A percentile compares a stretch with the other conserved stretches of the same genome.
Evolutionary conservation across 92 coral and sea anemone species (phyloP).

Genomic region (Chrysogorgia sp.): DNA sequence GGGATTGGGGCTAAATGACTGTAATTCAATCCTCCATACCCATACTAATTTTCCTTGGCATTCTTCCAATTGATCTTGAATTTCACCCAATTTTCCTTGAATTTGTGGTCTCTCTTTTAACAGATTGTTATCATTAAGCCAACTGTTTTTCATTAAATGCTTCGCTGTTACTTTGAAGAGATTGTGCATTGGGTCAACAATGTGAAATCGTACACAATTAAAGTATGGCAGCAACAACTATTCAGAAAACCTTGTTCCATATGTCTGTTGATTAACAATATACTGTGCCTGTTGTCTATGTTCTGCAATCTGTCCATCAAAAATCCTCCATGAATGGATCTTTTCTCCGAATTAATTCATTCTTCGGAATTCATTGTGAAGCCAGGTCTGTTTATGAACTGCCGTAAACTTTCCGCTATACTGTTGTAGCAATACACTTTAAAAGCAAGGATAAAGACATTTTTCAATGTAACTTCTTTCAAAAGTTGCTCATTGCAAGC

Average conservation of each 20-base stretch:
- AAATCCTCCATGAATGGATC: too few relatives aligned
- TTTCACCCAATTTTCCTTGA: constrained; percentile 57
- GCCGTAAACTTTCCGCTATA: too few relatives aligned
- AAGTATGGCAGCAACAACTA: constrained; percentile 60
- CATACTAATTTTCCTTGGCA: constrained; percentile 72
- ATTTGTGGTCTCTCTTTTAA: constrained; percentile 39
- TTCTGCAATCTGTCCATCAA: too few relatives aligned
- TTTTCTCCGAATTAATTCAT: too few relatives aligned
- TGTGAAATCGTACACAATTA: constrained; percentile 71
- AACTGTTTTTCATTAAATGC: constrained; percentile 66
- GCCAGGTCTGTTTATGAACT: too few relatives aligned
- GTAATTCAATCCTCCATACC: constrained; percentile 73
- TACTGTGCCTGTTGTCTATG: too few relatives aligned
- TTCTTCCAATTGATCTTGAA: constrained; percentile 67
- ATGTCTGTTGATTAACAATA: constrained; percentile 41
- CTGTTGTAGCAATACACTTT: too few relatives aligned
- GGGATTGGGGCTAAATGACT: constrained; percentile 64
- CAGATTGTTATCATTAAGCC: constrained; percentile 51
- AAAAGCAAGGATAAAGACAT: too few relatives aligned
- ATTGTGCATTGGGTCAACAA: constrained; percentile 70
- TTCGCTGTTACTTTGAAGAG: constrained; percentile 76
- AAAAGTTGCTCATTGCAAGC: too few relatives aligned
- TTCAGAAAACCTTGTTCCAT: constrained; percentile 58
- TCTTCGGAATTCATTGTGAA: too few relatives aligned
- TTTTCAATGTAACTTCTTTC: too few relatives aligned